A percentile compares a stretch with the other conserved stretches of the same genome.
Evolutionary conservation across 2,113 vertebrate species (phyloP).

Genomic region (Pygoscelis adeliae): DNA sequence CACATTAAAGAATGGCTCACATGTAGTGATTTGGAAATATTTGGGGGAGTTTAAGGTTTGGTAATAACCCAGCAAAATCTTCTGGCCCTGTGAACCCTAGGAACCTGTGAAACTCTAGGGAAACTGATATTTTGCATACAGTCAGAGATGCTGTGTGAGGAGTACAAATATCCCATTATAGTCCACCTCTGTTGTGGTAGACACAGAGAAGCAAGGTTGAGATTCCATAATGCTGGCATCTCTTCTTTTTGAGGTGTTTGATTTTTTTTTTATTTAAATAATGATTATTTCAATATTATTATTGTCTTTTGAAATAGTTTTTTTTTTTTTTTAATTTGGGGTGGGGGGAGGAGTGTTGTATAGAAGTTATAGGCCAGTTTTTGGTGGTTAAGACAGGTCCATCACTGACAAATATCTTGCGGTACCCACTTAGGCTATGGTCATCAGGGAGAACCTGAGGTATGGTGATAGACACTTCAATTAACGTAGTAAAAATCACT

Average conservation of each 20-base stretch:
- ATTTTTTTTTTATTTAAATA: neutral
- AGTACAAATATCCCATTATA: neutral
- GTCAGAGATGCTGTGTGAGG: neutral
- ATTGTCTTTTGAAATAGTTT: neutral
- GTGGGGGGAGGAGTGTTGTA: neutral
- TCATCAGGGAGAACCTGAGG: neutral
- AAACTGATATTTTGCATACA: neutral
- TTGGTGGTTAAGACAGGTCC: neutral
- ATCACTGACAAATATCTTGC: neutral
- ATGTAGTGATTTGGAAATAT: neutral
- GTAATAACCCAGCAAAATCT: neutral
- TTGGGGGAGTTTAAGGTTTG: rapidly evolving
- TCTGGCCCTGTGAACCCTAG: neutral
- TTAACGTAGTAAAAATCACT: neutral
- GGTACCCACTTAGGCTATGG: neutral
- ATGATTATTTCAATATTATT: neutral
- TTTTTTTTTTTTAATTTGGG: no score
- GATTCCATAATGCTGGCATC: neutral
- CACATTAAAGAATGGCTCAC: neutral
- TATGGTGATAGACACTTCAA: neutral
- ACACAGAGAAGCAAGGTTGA: neutral
- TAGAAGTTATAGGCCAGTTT: neutral
- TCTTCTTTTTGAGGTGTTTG: neutral
- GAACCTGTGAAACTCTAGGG: neutral
- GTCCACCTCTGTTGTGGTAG: neutral